Conservation (phyloP, 2,888 invertebrate species). For the Sepiola atlantica region DNA sequence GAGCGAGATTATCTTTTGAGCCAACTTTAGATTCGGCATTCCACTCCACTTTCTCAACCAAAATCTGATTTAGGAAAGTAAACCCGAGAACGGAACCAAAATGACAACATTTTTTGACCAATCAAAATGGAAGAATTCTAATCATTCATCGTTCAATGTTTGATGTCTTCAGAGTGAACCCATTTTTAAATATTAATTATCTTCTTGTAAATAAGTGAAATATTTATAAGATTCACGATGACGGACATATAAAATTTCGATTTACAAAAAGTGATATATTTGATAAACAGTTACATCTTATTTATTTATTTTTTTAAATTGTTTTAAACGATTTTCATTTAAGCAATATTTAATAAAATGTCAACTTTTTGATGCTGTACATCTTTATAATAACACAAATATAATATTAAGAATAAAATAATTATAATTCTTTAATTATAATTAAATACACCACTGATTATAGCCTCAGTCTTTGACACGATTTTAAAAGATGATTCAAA, state of each 20-base stretch:
- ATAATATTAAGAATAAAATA: no score
- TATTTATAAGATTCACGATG: background rate
- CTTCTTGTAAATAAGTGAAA: background rate
- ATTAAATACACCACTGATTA: no score
- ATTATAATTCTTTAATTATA: no score
- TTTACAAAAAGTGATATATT: background rate
- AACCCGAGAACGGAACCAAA: constrained; percentile 33
- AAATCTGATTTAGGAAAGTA: constrained; percentile 48
- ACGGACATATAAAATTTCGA: background rate
- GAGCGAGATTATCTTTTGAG: constrained; percentile 57
- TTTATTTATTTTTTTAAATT: no score
- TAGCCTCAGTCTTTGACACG: no score
- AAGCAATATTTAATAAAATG: no score
- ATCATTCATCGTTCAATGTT: background rate
- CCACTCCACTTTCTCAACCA: constrained; percentile 56
- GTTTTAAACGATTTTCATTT: no score
- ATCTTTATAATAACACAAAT: no score
- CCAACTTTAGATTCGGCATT: constrained; percentile 58
- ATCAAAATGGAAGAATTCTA: background rate
- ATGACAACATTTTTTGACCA: background rate
- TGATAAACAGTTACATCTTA: no score
- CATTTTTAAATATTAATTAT: background rate
- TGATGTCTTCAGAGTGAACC: background rate
- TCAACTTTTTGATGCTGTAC: no score
- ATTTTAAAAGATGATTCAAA: no score